Percentiles rank a stretch among this genome's conserved stretches.
Conservation (phyloP, 1,140 invertebrate species). For the Aplysia californica region DNA sequence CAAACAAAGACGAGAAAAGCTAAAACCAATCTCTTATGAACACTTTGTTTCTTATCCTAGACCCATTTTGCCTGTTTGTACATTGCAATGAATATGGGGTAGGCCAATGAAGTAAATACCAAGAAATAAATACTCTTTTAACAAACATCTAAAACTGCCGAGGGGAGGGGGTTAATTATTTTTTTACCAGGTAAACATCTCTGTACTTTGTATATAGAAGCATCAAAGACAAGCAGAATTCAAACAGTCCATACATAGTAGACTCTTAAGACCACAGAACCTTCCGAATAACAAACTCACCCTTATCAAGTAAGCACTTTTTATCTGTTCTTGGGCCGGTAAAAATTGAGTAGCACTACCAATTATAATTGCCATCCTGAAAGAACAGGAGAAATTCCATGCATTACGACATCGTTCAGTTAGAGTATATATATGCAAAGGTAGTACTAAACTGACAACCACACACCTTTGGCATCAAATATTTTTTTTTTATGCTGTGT, state of each 20-base stretch:
- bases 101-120: background rate
- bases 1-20: too few species aligned
- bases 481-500: background rate
- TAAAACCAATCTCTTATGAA: too few species aligned
- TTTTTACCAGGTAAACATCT: too few species aligned
- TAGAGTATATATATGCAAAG: background rate
- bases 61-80: too few species aligned
- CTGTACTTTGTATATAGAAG: too few species aligned
- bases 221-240: too few species aligned
- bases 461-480: background rate
- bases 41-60: too few species aligned
- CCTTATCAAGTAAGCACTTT: conserved; percentile 77
- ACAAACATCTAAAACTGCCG: background rate
- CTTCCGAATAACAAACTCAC: conserved; percentile 34
- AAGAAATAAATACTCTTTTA: background rate
- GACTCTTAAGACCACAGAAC: background rate
- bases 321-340: conserved; percentile 76
- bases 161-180: background rate
- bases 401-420: background rate
- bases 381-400: conserved; percentile 14
- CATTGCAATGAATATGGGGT: too few species aligned
- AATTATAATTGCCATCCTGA: conserved; percentile 75
- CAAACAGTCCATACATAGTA: background rate
- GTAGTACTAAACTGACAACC: background rate
- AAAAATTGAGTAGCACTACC: conserved; percentile 75